Evolutionary conservation across 2,888 invertebrate genomes (phyloP).

Genomic region (Eristalis tenax): DNA sequence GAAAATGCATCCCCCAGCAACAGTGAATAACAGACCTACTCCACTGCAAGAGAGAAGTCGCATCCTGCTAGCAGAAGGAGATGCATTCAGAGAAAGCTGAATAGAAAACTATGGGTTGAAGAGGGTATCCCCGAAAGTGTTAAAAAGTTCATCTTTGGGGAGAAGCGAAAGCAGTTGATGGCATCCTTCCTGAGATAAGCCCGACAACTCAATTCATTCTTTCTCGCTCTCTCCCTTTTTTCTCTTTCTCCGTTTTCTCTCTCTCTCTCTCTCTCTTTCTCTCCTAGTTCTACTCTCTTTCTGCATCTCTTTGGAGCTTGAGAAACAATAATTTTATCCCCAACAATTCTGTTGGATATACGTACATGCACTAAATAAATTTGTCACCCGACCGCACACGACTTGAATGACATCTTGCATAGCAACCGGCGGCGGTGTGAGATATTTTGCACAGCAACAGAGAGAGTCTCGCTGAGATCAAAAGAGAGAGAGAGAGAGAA

Average conservation of each 20-base stretch:
- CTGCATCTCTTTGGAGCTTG: neutral
- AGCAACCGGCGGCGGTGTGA: neutral
- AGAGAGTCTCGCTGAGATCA: neutral
- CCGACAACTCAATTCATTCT: constrained; percentile 20
- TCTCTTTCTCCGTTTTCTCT: neutral
- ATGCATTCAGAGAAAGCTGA: constrained; percentile 58
- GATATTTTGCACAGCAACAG: constrained; percentile 26
- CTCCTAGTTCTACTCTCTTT: constrained; percentile 3
- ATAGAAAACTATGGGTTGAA: constrained; percentile 34
- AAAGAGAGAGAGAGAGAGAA: constrained; percentile 15
- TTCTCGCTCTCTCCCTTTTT: neutral
- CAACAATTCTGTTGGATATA: constrained; percentile 18
- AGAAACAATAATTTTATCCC: constrained; percentile 47
- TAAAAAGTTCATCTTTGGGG: constrained; percentile 46
- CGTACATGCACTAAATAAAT: constrained; percentile 59
- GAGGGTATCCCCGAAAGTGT: constrained; percentile 41
- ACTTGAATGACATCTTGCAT: constrained; percentile 45
- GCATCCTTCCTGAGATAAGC: constrained; percentile 20
- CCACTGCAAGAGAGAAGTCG: constrained; percentile 23
- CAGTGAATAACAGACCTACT: neutral
- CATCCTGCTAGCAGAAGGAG: constrained; percentile 40
- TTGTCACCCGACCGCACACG: constrained; percentile 57
- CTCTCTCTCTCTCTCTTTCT: neutral
- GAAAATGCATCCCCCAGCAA: neutral
- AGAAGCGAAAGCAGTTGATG: constrained; percentile 21